Base-by-base conservation (phyloP, 1,140 invertebrate genomes). In the Monochamus saltuarius region DNA sequence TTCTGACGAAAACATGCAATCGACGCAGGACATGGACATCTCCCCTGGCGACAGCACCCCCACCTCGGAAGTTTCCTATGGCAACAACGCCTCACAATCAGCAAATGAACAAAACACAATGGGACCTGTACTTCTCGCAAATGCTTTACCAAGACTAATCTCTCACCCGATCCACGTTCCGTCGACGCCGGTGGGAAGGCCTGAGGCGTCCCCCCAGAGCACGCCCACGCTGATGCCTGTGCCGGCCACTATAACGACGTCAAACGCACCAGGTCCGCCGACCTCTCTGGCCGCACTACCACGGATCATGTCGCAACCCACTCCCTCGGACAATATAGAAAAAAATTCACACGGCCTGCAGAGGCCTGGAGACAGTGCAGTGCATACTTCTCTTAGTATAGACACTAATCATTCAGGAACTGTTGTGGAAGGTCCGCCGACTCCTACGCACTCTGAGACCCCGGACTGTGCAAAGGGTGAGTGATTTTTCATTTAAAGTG, bases 41-140 rank as follows among this genome's bases (percentile, higher is more conserved):
- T 92, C 90, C 56, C 88, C 89, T n/a, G 88, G 88, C 61, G 89
- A 89, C 71, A 89, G 88, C 64, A 91, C 89, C 59, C 89, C 89
- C 36, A 90, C 88, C 39, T 89, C 87, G 10, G 88, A 89, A 77
- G 81, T 85, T 54, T 56, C 53, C 1, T 56, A 56, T 16, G 65
- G 61, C 71, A 62, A 76, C 69, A 55, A 67, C 69, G 60, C 59
- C 45, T 54, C 60, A n/a, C 64, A 73, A 56, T 51, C 57, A 37
- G 55, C 61, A 7, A 60, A 56, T 8, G 66, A 70, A 60, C 67
- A 65, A 46, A 58, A 56, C 8, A 16, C 67, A 2, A 59, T 66
- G 69, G 83, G 82, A 52, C 82, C 83, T 51, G 82, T 85, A 46
- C 75, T 84, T 39, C 74, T 89, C 72, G 85, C 86, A 59, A 87